These are phyloP conservation scores for Cyphotilapia sp. DNA, from an alignment of 2,113 vertebrate genomes.

Conservation along the genomic window DNA sequence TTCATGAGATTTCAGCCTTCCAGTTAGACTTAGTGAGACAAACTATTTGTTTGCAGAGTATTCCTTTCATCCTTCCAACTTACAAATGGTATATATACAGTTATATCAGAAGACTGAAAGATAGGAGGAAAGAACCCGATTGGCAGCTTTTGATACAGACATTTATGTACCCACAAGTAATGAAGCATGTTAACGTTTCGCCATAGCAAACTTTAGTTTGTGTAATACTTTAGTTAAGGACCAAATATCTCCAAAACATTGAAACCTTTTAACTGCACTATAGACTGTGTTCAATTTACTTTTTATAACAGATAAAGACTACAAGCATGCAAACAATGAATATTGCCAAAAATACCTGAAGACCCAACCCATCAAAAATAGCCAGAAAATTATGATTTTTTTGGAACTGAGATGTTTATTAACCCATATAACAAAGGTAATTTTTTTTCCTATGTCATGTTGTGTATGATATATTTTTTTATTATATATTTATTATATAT, in stretches of 20 bases:
- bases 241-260: background rate
- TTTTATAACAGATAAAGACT: background rate
- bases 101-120: background rate
- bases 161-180: background rate
- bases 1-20: background rate
- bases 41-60: background rate
- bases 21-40: background rate
- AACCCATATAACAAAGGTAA: background rate
- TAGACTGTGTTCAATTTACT: background rate
- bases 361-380: background rate
- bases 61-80: background rate
- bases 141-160: background rate
- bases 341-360: background rate
- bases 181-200: background rate
- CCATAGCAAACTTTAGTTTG: fast-evolving
- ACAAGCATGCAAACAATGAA: background rate
- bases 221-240: background rate
- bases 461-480: background rate
- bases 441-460: background rate
- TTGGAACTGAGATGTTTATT: background rate
- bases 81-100: background rate
- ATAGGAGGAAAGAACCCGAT: fast-evolving
- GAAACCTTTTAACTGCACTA: background rate
- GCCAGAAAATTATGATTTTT: background rate
- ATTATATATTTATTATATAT: background rate